Base-by-base conservation (phyloP, 2,888 invertebrate genomes). In the Diarsia dahlii region DNA sequence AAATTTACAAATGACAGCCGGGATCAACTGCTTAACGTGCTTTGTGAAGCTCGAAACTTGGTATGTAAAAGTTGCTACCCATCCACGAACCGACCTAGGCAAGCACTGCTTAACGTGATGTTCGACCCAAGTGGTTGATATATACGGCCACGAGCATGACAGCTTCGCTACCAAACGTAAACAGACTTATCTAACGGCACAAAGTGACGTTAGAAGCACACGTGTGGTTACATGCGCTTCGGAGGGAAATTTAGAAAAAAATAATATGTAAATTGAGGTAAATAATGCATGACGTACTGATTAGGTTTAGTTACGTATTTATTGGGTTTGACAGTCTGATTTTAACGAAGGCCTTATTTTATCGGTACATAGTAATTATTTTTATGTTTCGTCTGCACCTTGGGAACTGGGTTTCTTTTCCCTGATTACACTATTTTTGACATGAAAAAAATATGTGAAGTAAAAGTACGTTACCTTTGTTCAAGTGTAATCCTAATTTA, bases 161-260 rank as follows among this genome's bases (percentile, higher is more conserved):
- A 39, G 39, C 39, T 5, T 39, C 5, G 39, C 39, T 5, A 39
- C 39, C 34, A 34, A 34, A 34, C n/a, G 34, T 3, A 34, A 34
- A 34, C 2, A 34, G 34, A 34, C 34, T 34, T 34, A 34, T 2
- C 34, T 34, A 34, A 34, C 46, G n/a, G 46, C 18, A 52, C 68
- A 66, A 66, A 60, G 74, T 84, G 84, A 81, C 84, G 84, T 69
- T 20, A 54, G 6, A 9, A 8, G 46, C n/a, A 58, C 84, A 67
- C 80, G 64, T 72, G 73, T 9, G 18, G 13, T 5, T 0, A 34
- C 81, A 58, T 79, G 78, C 71, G 84, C 39, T 58, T 54, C 18
- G 28, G 34, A 65, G 13, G 13, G 18, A n/a, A n/a, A n/a, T n/a
- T n/a, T 68, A 64, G 56, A 67, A n/a, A 45, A 56, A 60, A n/a